These are phyloP conservation scores for Apteryx owenii DNA, from an alignment of 2,113 vertebrate genomes.

Conservation along the genomic window DNA sequence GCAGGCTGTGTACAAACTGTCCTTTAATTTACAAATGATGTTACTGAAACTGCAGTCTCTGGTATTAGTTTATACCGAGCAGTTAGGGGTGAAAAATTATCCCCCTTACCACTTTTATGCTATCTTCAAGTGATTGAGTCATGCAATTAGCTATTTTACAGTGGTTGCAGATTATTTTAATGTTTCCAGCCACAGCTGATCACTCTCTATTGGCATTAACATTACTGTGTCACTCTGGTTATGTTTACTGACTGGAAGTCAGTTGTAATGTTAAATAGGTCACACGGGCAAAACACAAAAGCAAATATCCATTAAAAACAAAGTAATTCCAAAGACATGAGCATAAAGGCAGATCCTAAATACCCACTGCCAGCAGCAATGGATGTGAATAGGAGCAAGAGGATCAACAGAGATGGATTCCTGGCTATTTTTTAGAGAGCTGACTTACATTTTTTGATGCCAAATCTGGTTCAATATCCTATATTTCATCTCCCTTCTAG, in stretches of 20 bases:
- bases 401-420: neutral
- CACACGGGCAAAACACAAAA: constrained; percentile 12
- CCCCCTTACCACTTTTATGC: neutral
- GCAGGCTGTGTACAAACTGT: neutral
- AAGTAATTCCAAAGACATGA: neutral
- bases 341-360: neutral
- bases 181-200: constrained; percentile 23
- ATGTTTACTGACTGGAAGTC: neutral
- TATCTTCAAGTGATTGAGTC: neutral
- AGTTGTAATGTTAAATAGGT: neutral
- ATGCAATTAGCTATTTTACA: constrained; percentile 3
- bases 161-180: neutral
- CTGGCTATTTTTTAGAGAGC: neutral
- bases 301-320: constrained; percentile 19
- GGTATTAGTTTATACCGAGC: neutral
- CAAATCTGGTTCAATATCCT: neutral
- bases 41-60: neutral
- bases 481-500: neutral
- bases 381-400: neutral
- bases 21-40: neutral
- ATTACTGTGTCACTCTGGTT: neutral
- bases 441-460: neutral
- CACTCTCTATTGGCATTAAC: neutral
- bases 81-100: neutral
- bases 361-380: neutral